phyloP scores from a whole-genome alignment of 2,797 vertebrate genomes.

The Garrulus glandarius region DNA sequence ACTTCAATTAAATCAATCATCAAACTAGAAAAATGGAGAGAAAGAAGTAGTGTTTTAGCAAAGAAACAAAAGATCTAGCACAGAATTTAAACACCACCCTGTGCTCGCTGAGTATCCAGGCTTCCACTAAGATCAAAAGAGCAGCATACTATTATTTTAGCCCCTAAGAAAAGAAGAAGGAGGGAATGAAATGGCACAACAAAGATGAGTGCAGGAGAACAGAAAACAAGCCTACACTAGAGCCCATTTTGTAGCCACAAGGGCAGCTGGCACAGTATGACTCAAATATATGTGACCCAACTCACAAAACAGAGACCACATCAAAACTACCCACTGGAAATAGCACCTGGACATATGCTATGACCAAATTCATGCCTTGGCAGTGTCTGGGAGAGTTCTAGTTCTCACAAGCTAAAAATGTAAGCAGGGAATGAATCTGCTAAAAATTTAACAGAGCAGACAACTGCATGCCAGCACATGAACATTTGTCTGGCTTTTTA shows the following conservation, averaged over 20 bases:
- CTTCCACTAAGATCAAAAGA: background rate
- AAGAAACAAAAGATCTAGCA: background rate
- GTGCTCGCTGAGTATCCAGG: background rate
- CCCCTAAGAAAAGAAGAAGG: background rate
- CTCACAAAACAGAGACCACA: background rate
- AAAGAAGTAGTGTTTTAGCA: background rate
- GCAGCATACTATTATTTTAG: background rate
- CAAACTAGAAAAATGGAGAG: conserved; percentile 73
- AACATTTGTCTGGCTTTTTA: background rate
- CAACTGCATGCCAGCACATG: background rate
- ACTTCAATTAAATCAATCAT: conserved; percentile 84
- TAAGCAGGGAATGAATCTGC: background rate
- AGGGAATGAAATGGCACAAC: background rate
- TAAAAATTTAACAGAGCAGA: background rate
- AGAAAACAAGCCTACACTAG: background rate
- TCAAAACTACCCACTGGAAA: background rate
- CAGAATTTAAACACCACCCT: background rate
- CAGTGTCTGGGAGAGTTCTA: background rate
- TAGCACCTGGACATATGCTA: background rate
- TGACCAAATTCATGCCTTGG: background rate
- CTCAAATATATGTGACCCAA: background rate
- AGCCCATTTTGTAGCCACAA: background rate
- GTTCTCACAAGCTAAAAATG: background rate
- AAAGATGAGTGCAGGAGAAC: background rate
- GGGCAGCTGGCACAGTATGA: background rate